These are phyloP conservation scores for Alces alces DNA, from an alignment of 2,113 vertebrate genomes.

Conservation along the genomic window DNA sequence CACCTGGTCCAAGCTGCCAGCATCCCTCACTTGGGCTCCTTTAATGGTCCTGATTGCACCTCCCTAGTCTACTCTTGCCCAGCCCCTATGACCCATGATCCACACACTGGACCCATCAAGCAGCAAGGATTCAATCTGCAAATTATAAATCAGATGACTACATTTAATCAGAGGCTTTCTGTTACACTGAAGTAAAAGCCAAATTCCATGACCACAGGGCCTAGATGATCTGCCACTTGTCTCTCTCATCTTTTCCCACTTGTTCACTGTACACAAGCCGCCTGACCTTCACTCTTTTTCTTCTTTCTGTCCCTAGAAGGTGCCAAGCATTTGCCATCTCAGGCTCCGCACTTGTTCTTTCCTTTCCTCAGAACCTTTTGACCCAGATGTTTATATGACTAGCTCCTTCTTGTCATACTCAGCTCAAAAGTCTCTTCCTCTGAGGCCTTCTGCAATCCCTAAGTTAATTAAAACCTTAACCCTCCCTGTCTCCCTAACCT, in stretches of 20 bases:
- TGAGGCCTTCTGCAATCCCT: background rate
- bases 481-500: background rate
- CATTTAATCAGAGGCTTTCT: background rate
- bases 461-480: background rate
- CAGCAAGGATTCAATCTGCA: background rate
- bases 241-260: background rate
- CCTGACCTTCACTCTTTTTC: background rate
- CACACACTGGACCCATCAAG: background rate
- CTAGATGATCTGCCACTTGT: background rate
- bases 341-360: background rate
- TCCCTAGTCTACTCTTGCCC: background rate
- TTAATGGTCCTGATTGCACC: background rate
- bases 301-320: background rate
- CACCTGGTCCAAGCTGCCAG: background rate
- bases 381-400: background rate
- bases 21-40: background rate
- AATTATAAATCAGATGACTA: background rate
- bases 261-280: background rate
- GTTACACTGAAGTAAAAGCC: background rate
- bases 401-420: background rate
- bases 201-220: background rate
- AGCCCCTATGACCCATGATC: background rate
- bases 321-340: background rate
- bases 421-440: background rate
- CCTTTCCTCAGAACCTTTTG: background rate